Conservation (phyloP, 2,888 invertebrate genomes). For the Diarsia brunnea region DNA sequence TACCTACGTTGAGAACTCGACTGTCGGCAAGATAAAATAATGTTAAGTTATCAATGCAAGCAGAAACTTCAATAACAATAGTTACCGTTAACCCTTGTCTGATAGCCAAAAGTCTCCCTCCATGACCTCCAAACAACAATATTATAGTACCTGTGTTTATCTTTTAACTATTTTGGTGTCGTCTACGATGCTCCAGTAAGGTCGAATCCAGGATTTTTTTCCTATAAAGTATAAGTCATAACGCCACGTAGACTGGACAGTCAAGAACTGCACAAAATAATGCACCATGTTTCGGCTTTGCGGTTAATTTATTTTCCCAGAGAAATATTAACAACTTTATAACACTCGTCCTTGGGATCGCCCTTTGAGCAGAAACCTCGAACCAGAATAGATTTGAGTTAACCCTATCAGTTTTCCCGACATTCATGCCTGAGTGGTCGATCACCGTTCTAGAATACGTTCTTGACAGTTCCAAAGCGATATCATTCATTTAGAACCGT, state of each 20-base stretch:
- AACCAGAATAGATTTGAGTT: background rate
- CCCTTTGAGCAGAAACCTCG: background rate
- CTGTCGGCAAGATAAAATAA: background rate
- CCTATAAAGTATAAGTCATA: too few species aligned
- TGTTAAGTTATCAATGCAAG: background rate
- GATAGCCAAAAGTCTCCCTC: too few species aligned
- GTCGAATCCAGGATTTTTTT: background rate
- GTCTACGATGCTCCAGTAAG: background rate
- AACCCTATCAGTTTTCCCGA: background rate
- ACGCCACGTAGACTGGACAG: background rate
- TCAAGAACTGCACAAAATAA: background rate
- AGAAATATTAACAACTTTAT: background rate
- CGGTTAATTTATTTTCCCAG: background rate
- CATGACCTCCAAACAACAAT: too few species aligned
- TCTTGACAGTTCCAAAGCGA: background rate
- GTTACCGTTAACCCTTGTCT: too few species aligned
- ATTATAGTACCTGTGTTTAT: background rate
- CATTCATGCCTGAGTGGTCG: background rate
- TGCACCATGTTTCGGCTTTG: background rate
- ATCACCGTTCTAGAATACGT: background rate
- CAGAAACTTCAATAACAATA: background rate
- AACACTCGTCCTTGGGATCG: background rate
- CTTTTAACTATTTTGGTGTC: background rate
- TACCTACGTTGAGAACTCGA: background rate
- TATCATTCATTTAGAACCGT: conserved; percentile 28